These are phyloP conservation scores for Percopsis transmontana DNA, from an alignment of 2,113 vertebrate species.

Conservation along the genomic window DNA sequence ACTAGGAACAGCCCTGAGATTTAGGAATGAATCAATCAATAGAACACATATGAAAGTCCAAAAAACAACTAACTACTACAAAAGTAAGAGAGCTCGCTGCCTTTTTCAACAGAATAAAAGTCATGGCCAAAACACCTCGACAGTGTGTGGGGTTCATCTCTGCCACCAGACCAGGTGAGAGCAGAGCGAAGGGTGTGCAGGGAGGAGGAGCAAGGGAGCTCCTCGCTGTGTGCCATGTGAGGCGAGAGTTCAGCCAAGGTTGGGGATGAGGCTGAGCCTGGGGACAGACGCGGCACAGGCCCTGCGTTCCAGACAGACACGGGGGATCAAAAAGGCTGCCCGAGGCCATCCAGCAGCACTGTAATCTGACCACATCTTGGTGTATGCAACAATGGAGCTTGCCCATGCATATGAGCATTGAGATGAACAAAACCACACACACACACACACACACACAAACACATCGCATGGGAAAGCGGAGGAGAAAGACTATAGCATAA, in stretches of 20 bases:
- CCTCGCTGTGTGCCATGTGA: constrained; percentile 12
- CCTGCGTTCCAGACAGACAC: constrained; percentile 7
- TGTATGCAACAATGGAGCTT: neutral
- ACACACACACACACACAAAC: constrained; percentile 17
- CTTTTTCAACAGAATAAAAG: too few relatives aligned
- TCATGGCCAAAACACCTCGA: neutral
- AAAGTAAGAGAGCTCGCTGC: too few relatives aligned
- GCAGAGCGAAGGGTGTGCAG: neutral
- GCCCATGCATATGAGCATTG: neutral
- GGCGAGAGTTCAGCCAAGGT: constrained; percentile 11
- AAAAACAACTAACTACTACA: too few relatives aligned
- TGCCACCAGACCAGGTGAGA: neutral
- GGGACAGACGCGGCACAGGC: constrained; percentile 8
- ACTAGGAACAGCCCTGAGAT: too few relatives aligned
- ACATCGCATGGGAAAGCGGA: neutral
- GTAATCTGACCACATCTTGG: constrained; percentile 15
- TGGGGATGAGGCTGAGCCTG: constrained; percentile 4
- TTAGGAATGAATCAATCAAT: too few relatives aligned
- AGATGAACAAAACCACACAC: constrained; percentile 3
- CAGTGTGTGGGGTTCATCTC: neutral
- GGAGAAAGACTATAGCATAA: too few relatives aligned
- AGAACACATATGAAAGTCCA: too few relatives aligned
- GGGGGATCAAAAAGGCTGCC: constrained; percentile 20
- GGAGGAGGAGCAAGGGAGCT: neutral
- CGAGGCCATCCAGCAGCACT: constrained; percentile 33